A percentile compares a stretch with the other conserved stretches of the same genome.
phyloP scores from a whole-genome alignment of 2,888 invertebrate genomes.

The Campoplex capitator region DNA sequence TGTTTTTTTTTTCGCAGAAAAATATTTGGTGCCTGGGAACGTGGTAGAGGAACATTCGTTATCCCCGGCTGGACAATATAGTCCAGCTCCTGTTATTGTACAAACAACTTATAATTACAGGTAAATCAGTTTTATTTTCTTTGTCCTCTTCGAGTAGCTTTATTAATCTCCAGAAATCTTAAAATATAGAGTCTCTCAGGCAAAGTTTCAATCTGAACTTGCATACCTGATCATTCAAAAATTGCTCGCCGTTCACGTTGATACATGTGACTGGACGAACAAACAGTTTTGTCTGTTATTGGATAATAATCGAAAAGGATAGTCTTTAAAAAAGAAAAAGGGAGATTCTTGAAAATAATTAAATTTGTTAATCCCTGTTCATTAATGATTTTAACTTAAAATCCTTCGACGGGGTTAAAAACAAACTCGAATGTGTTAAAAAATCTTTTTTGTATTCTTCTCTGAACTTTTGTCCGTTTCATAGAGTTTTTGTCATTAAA shows the following conservation, averaged over 20 bases:
- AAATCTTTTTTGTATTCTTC: too few relatives aligned
- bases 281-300: not conserved
- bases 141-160: not conserved
- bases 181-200: not conserved
- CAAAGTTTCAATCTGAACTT: not conserved
- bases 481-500: too few relatives aligned
- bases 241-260: not conserved
- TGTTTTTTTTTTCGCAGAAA: slow-evolving; percentile 82
- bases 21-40: slow-evolving; percentile 85
- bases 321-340: not conserved
- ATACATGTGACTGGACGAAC: not conserved
- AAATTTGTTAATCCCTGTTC: too few relatives aligned
- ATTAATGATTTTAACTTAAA: too few relatives aligned
- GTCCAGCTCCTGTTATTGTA: slow-evolving; percentile 88
- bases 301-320: not conserved
- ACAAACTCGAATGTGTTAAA: too few relatives aligned
- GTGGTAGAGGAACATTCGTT: slow-evolving; percentile 86
- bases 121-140: slow-evolving; percentile 77
- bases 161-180: not conserved
- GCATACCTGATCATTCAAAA: not conserved
- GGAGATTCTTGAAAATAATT: not conserved
- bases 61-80: slow-evolving; percentile 86
- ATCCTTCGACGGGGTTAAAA: too few relatives aligned
- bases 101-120: slow-evolving; percentile 87
- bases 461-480: too few relatives aligned